Evolutionary conservation across 2,797 vertebrate genomes (phyloP), one percentile per base, ranked within the genome.

Genomic region (Neopelma chrysocephalum): DNA sequence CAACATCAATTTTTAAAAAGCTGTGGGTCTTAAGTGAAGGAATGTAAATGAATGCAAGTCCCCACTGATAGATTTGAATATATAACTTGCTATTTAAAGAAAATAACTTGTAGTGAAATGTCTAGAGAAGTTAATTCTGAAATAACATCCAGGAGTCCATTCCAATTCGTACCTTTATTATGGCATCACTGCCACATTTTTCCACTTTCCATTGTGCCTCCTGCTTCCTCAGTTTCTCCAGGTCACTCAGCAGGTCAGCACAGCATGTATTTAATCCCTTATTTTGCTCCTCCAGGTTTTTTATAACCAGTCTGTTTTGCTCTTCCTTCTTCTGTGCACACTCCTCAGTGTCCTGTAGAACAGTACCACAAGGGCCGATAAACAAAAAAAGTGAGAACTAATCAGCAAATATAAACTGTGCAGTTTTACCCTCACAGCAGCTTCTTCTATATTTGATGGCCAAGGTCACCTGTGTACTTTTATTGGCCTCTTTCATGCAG

Each of bases 391-490:
- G 97, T 95, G 94, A 97, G 96, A 97, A 97, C 96, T 98, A 98
- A 98, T 98, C 98, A 98, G 98, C 98, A 98, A 98, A 98, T 98
- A 98, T 97, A 98, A 98, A 97, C 96, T 97, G 92, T 96, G 95
- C 96, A 96, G 97, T 96, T 98, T 98, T 97, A 98, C 82, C 79
- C 94, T 97, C 97, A 96, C 89, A 97, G 97, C 97, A 98, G 97
- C 97, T 96, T 97, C 94, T 97, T 98, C 97, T 97, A 96, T 97
- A 96, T 94, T 98, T 99, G 98, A 98, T 98, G 97, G 98, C 98
- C 98, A 99, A 99, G 98, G 98, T 99, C 98, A 99, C 98, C 98
- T 98, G 98, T 97, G 98, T 98, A 97, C 98, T 98, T 98, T 98
- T 97, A 98, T 98, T 98, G 97, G 97, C 96, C 98, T 98, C 98